A percentile compares a stretch with the other conserved stretches of the same genome.
These are phyloP conservation scores for Ophioderma brevispina DNA, from an alignment of 35 echinoderm and acorn worm genomes.

Conservation along the genomic window DNA sequence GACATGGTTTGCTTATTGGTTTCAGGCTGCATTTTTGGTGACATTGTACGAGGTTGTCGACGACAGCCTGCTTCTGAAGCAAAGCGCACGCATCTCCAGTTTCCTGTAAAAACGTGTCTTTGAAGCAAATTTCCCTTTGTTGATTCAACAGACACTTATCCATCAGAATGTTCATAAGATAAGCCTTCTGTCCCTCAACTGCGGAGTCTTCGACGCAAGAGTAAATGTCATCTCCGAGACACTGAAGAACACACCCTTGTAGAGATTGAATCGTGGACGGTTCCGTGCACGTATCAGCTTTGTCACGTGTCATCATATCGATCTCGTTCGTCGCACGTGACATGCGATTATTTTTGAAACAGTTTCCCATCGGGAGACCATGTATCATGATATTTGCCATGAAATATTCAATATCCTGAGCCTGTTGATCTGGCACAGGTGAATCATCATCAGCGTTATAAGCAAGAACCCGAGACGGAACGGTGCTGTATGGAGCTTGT, in stretches of 20 bases:
- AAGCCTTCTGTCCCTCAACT: background rate
- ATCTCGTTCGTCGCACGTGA: background rate
- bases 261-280: slow-evolving; percentile 3
- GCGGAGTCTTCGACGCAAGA: background rate
- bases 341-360: background rate
- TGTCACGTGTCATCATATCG: background rate
- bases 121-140: background rate
- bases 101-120: background rate
- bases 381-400: background rate
- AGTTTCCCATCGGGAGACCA: background rate
- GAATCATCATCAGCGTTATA: slow-evolving; percentile 11
- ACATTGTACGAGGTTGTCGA: background rate
- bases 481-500: background rate
- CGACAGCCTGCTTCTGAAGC: background rate
- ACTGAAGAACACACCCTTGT: slow-evolving; percentile 3
- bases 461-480: background rate
- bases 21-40: background rate
- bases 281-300: background rate
- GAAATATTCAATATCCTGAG: too few species aligned
- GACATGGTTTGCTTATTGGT: slow-evolving; percentile 2
- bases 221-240: background rate
- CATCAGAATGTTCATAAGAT: slow-evolving; percentile 25
- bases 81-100: background rate
- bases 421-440: background rate
- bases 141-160: slow-evolving; percentile 16